Base-by-base conservation (phyloP, 2,113 vertebrate genomes). In the Gambusia holbrooki region DNA sequence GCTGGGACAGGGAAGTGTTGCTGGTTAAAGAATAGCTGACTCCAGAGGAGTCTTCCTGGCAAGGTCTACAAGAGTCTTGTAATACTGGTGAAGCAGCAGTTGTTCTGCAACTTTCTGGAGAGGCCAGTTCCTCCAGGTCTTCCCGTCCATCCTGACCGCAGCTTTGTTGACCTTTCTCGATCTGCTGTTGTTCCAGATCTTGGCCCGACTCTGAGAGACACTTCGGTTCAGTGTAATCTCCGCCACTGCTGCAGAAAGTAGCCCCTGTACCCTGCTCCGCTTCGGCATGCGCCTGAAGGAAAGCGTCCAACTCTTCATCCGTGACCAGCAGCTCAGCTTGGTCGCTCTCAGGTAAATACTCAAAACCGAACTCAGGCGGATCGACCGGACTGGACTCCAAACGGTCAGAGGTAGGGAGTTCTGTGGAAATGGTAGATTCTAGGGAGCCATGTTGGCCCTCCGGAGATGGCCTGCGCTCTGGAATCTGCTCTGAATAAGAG, bases 261-360 rank as follows among this genome's bases (percentile, higher is more conserved):
- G 70, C 22, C 0, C n/a, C 66, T 0, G 71, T 5, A 7, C 29
- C 61, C 51, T 79, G 90, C 74, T 89, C 89, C 6, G 84, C 87
- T 32, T 92, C 90, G 19, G 81, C 81, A 77, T 97, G 96, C 11
- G 93, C 94, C 83, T 90, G 95, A 65, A 98, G 91, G 89, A 98
- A 99, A 0, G 97, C 96, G 85, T 98, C 97, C 66, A 99, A 90
- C 81, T 99, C 98, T 71, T 96, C 96, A 32, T 99, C 97, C 0
- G 95, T 98, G 28, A 99, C 91, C 35, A 96, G 88, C 77, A 92
- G 40, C 74, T 94, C 92, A 27, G 93, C 94, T 84, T 94, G 79
- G 80, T 93, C 86, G 28, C 96, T 96, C 80, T 96, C 96, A 0
- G 94, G 92, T 10, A 95, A 89, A 32, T 92, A 94, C 64, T 94